These are phyloP conservation scores for Knipowitschia caucasica DNA, from an alignment of 2,797 vertebrate species.

Conservation along the genomic window DNA sequence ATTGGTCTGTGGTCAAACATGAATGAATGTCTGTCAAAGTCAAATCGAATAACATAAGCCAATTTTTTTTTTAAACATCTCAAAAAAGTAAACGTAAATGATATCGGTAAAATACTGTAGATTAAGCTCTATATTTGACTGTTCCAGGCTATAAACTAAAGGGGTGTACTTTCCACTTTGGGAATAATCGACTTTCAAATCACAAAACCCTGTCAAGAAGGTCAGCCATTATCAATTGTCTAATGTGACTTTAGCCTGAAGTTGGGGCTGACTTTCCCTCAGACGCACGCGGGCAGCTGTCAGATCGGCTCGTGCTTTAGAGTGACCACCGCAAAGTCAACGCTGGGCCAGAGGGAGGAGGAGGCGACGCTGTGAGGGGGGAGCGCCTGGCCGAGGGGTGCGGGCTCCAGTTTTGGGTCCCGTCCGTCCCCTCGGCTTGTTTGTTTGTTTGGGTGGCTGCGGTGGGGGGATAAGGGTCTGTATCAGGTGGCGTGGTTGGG, in stretches of 20 bases:
- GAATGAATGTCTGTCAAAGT: no score
- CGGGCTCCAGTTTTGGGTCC: slow-evolving; percentile 44
- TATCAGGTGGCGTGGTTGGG: slow-evolving; percentile 74
- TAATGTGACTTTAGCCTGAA: slow-evolving; percentile 53
- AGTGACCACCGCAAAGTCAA: slow-evolving; percentile 77
- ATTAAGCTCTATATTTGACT: no score
- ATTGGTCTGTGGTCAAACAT: neutral
- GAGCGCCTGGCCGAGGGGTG: slow-evolving; percentile 39
- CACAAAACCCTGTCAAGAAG: slow-evolving; percentile 38
- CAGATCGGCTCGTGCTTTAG: slow-evolving; percentile 58
- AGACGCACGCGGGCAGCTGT: slow-evolving; percentile 58
- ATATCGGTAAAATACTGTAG: no score
- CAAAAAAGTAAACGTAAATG: no score
- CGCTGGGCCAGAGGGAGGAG: slow-evolving; percentile 33
- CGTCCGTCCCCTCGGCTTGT: slow-evolving; percentile 35
- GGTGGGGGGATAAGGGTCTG: slow-evolving; percentile 55
- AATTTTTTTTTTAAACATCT: no score
- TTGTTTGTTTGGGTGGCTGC: slow-evolving; percentile 47
- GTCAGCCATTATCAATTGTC: slow-evolving; percentile 51
- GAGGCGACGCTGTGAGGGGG: slow-evolving; percentile 3
- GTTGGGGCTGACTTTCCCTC: slow-evolving; percentile 46
- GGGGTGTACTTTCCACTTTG: neutral
- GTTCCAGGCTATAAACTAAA: no score
- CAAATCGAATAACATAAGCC: no score
- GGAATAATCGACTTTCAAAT: slow-evolving; percentile 4